A percentile compares a stretch with the other conserved stretches of the same genome.
Conservation (phyloP, 2,888 invertebrate genomes). For the Phengaris alcon region DNA sequence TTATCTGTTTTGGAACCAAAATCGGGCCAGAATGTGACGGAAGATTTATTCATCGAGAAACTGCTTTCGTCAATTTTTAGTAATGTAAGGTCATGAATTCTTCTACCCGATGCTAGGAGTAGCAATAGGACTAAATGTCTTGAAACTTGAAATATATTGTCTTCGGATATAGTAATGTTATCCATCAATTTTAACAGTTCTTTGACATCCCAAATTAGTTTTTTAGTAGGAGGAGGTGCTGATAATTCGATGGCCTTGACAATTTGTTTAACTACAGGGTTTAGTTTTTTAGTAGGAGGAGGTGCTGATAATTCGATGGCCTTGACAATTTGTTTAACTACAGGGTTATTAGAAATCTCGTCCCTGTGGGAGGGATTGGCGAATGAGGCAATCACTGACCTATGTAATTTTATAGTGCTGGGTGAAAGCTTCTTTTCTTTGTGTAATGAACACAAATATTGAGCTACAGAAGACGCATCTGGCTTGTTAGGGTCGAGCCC, state of each 20-base stretch:
- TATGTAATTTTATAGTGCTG: slow-evolving; percentile 34
- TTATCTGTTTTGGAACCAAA: too few species aligned
- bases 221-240: too few species aligned
- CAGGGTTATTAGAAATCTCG: background rate
- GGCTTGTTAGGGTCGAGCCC: slow-evolving; percentile 31
- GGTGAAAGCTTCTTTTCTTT: slow-evolving; percentile 22
- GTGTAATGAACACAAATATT: background rate
- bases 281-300: background rate
- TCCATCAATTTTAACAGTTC: slow-evolving; percentile 5
- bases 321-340: slow-evolving; percentile 2
- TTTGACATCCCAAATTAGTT: slow-evolving; percentile 16
- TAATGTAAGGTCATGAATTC: slow-evolving; percentile 22
- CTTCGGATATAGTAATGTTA: too few species aligned
- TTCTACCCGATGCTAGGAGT: slow-evolving; percentile 5
- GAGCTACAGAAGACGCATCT: slow-evolving; percentile 28
- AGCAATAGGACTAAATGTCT: background rate
- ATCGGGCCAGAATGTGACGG: too few species aligned
- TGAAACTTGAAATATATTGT: background rate
- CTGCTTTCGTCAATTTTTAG: background rate
- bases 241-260: too few species aligned
- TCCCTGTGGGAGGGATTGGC: slow-evolving; percentile 21
- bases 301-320: slow-evolving; percentile 4
- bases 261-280: too few species aligned
- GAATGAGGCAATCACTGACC: slow-evolving; percentile 33
- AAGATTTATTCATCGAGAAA: too few species aligned